Evolutionary conservation across 1,140 invertebrate genomes (phyloP).

Genomic region (Platorchestia sp.): DNA sequence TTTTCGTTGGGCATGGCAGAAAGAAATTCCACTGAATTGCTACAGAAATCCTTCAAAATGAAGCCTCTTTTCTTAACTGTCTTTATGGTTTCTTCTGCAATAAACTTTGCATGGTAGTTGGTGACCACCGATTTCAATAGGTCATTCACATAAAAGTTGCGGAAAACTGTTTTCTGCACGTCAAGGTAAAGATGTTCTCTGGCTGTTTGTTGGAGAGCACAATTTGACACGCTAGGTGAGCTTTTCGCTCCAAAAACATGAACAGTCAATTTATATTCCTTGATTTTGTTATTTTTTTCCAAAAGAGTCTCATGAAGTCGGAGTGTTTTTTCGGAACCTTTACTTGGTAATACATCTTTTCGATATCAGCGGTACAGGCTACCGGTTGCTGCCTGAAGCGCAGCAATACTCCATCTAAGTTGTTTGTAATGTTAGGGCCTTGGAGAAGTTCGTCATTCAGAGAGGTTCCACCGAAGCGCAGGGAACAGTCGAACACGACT

Average conservation of each 20-base stretch:
- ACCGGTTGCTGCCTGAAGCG: too few relatives aligned
- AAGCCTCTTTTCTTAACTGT: background rate
- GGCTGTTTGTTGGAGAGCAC: background rate
- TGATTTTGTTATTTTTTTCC: too few relatives aligned
- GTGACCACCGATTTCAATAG: background rate
- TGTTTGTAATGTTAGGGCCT: too few relatives aligned
- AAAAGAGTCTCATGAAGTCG: too few relatives aligned
- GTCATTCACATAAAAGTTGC: slow-evolving; percentile 5
- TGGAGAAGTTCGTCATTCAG: too few relatives aligned
- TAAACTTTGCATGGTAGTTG: background rate
- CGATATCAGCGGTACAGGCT: too few relatives aligned
- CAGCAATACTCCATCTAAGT: too few relatives aligned
- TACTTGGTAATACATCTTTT: too few relatives aligned
- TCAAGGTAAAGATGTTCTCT: background rate
- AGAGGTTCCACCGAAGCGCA: too few relatives aligned
- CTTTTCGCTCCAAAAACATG: slow-evolving; percentile 24
- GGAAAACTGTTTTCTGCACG: background rate
- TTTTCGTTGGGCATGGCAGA: background rate
- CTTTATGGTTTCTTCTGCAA: background rate
- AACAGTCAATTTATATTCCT: background rate
- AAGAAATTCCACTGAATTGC: background rate
- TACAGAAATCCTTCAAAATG: background rate
- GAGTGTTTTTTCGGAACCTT: too few relatives aligned
- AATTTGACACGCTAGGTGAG: too few relatives aligned
- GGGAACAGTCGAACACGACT: too few relatives aligned